Evolutionary conservation across 1,140 invertebrate genomes (phyloP).

Genomic region (Daktulosphaira vitifoliae): DNA sequence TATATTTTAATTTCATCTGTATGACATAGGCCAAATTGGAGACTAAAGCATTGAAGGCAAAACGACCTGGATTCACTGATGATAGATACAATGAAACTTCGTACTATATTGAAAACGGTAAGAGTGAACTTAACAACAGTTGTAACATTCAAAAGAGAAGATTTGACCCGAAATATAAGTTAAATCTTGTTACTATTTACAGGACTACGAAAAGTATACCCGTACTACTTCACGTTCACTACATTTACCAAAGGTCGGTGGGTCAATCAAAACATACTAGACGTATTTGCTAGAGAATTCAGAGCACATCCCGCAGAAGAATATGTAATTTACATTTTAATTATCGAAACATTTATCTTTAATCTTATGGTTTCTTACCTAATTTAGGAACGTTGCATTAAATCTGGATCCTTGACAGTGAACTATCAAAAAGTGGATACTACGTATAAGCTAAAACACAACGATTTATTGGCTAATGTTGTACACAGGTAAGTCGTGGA

Average conservation of each 20-base stretch:
- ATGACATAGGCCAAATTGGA: constrained; percentile 89
- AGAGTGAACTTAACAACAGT: constrained; percentile 41
- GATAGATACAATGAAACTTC: constrained; percentile 89
- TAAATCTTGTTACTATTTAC: constrained; percentile 35
- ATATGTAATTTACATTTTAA: constrained; percentile 51
- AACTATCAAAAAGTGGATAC: constrained; percentile 88
- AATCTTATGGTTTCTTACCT: constrained; percentile 19
- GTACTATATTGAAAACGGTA: constrained; percentile 95
- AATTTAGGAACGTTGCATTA: constrained; percentile 70
- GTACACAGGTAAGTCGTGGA: constrained; percentile 88
- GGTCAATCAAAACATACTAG: constrained; percentile 88
- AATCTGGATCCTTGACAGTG: constrained; percentile 82
- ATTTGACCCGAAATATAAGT: no score
- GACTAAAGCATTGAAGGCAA: constrained; percentile 85
- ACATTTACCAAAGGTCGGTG: constrained; percentile 96
- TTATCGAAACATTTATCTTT: background rate
- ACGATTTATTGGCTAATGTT: constrained; percentile 87
- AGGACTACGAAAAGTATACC: constrained; percentile 93
- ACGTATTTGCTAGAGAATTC: constrained; percentile 91
- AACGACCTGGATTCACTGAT: constrained; percentile 83
- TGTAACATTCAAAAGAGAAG: background rate
- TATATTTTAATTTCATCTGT: no score
- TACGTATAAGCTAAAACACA: constrained; percentile 87
- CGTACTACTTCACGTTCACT: constrained; percentile 95
- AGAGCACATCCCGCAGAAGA: constrained; percentile 83